Evolutionary conservation across 2,888 invertebrate species (phyloP).

Genomic region (Acleris emargana): DNA sequence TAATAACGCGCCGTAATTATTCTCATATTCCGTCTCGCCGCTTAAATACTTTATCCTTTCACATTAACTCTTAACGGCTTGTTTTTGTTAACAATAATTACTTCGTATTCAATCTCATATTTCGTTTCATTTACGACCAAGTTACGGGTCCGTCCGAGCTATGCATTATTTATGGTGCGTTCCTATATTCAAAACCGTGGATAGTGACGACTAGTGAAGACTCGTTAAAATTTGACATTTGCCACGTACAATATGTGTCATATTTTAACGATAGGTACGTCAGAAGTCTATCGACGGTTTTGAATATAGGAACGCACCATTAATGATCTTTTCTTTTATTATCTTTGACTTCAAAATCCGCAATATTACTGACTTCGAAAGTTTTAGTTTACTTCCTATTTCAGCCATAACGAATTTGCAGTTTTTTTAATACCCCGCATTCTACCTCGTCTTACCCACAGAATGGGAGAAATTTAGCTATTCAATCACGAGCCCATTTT

Average conservation of each 20-base stretch:
- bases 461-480: slow-evolving; percentile 28
- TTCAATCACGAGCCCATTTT: slow-evolving; percentile 34
- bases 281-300: too few relatives aligned
- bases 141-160: slow-evolving; percentile 11
- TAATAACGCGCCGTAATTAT: slow-evolving; percentile 61
- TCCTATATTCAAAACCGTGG: too few relatives aligned
- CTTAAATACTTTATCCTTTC: slow-evolving; percentile 56
- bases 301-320: too few relatives aligned
- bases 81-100: slow-evolving; percentile 51
- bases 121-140: slow-evolving; percentile 40
- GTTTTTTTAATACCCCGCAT: slow-evolving; percentile 1
- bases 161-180: slow-evolving; percentile 26
- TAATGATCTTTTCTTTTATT: slow-evolving; percentile 18
- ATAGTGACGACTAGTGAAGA: too few relatives aligned
- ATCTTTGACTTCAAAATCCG: slow-evolving; percentile 2
- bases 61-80: slow-evolving; percentile 55
- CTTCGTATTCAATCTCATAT: slow-evolving; percentile 49
- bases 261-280: too few relatives aligned
- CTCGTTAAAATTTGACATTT: too few relatives aligned
- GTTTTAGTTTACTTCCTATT: background rate
- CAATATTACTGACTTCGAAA: slow-evolving; percentile 1
- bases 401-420: background rate
- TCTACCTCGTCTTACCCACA: slow-evolving; percentile 15
- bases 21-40: slow-evolving; percentile 55
- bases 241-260: too few relatives aligned